Percentiles rank a stretch among this genome's conserved stretches.
phyloP scores from a whole-genome alignment of 2,888 invertebrate genomes.

The Aelia acuminata region DNA sequence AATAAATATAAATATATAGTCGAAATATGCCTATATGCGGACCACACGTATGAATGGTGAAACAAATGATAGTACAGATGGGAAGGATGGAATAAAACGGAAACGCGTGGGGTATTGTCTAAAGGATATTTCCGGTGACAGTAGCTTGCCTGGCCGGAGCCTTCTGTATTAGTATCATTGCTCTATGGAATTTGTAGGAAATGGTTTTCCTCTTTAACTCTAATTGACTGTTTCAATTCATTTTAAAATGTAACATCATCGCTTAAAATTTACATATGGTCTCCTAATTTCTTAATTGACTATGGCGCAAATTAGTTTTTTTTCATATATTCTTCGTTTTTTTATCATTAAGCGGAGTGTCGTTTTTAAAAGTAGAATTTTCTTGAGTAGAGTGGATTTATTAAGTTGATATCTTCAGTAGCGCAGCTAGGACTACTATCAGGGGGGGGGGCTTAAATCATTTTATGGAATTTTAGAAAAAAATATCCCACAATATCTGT shows the following conservation, averaged over 20 bases:
- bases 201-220: slow-evolving; percentile 32
- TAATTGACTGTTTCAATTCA: not conserved
- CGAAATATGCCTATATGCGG: not conserved
- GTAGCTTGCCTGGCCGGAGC: not conserved
- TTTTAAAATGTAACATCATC: not conserved
- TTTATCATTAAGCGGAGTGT: no score
- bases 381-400: no score
- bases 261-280: not conserved
- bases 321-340: not conserved
- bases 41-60: not conserved
- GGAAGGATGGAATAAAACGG: slow-evolving; percentile 46
- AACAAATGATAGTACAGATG: slow-evolving; percentile 22
- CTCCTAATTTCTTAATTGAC: not conserved
- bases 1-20: not conserved
- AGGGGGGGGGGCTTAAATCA: no score
- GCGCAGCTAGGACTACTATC: no score
- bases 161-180: slow-evolving; percentile 24
- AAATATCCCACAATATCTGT: no score
- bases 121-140: slow-evolving; percentile 54
- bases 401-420: no score
- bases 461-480: no score
- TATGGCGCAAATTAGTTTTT: not conserved
- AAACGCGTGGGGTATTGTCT: slow-evolving; percentile 57
- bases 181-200: not conserved
- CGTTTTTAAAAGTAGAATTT: no score